phyloP scores from a whole-genome alignment of 1,140 invertebrate genomes.

The Choristoneura fumiferana region DNA sequence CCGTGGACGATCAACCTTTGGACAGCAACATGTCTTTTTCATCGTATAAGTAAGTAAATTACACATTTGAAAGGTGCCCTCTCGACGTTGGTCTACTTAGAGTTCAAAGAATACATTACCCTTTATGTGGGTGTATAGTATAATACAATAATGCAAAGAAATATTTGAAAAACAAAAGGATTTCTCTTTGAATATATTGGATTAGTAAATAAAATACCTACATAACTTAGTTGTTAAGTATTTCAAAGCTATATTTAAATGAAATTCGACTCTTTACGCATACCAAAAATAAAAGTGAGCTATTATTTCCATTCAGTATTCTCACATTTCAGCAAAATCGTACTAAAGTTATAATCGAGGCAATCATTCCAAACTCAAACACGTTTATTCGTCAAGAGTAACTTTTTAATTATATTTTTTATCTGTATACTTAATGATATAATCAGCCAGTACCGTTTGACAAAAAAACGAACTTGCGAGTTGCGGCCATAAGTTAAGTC shows the following conservation, averaged over 20 bases:
- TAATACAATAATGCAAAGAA: too few species aligned
- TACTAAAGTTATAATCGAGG: not conserved
- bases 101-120: too few species aligned
- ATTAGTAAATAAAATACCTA: too few species aligned
- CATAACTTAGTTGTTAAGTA: too few species aligned
- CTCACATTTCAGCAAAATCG: conserved; percentile 16
- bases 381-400: conserved; percentile 11
- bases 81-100: too few species aligned
- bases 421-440: conserved; percentile 18
- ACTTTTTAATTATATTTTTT: conserved; percentile 17
- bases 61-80: too few species aligned
- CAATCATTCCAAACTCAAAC: not conserved
- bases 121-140: too few species aligned
- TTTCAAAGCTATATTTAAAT: too few species aligned
- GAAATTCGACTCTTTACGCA: too few species aligned
- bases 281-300: not conserved
- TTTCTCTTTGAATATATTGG: too few species aligned
- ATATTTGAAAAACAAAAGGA: too few species aligned
- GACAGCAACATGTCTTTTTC: conserved; percentile 71
- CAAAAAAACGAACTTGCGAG: conserved; percentile 45
- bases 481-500: conserved; percentile 47
- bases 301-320: conserved; percentile 14
- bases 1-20: conserved; percentile 63
- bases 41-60: conserved; percentile 62
- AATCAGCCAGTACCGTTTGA: conserved; percentile 7